phyloP scores from a whole-genome alignment of 2,113 vertebrate genomes.

The Phalacrocorax brasilianus region DNA sequence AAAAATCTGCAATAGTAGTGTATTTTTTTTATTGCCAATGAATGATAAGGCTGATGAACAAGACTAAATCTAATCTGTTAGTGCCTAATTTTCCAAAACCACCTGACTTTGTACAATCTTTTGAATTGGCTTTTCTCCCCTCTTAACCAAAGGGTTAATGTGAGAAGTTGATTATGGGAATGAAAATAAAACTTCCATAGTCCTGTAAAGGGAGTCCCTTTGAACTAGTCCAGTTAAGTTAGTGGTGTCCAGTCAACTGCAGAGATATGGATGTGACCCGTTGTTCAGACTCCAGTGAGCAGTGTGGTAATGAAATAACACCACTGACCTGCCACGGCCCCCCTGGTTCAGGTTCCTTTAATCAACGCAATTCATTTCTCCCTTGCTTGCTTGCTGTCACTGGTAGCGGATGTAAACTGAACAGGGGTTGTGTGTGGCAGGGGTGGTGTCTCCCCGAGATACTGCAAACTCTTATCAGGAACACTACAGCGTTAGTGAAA shows the following conservation, averaged over 20 bases:
- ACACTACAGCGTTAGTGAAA: neutral
- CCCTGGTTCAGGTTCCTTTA: conserved; percentile 58
- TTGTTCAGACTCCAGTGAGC: conserved; percentile 53
- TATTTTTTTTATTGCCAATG: neutral
- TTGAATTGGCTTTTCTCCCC: neutral
- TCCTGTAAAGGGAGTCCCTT: conserved; percentile 21
- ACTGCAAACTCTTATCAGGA: neutral
- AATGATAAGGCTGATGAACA: neutral
- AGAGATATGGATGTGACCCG: conserved; percentile 57
- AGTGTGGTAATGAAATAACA: conserved; percentile 53
- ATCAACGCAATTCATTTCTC: conserved; percentile 61
- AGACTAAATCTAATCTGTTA: neutral
- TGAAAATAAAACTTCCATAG: conserved; percentile 24
- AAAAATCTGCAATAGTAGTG: neutral
- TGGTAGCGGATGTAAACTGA: conserved; percentile 23
- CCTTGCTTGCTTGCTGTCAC: conserved; percentile 60
- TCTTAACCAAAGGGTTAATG: conserved; percentile 30
- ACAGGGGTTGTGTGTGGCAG: neutral
- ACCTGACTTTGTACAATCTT: neutral
- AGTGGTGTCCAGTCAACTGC: conserved; percentile 48
- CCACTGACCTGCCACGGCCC: conserved; percentile 33
- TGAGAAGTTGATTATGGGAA: neutral
- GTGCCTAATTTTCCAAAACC: neutral
- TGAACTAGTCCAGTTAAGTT: conserved; percentile 54
- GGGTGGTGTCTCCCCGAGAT: neutral